These are phyloP conservation scores for Neoascia interrupta DNA, from an alignment of 2,888 invertebrate genomes.

Conservation along the genomic window DNA sequence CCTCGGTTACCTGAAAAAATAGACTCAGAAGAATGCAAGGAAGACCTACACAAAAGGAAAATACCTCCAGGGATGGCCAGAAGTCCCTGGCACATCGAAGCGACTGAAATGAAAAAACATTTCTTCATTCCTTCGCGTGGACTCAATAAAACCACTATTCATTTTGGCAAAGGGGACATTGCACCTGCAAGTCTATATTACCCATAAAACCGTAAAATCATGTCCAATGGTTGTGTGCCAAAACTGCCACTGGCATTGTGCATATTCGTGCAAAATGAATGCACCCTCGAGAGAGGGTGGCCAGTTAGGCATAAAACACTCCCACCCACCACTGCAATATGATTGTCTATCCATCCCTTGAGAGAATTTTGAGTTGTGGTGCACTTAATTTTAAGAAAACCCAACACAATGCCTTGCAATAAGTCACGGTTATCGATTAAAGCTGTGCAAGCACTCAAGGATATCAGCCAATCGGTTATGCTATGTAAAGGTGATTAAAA, in stretches of 20 bases:
- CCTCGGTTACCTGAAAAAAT: too few species aligned
- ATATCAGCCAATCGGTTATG: not conserved
- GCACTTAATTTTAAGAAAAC: constrained; percentile 14
- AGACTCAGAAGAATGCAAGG: too few species aligned
- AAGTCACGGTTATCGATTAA: constrained; percentile 8
- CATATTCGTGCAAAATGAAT: constrained; percentile 18
- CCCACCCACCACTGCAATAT: constrained; percentile 22
- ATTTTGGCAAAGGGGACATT: constrained; percentile 53
- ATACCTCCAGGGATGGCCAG: constrained; percentile 1
- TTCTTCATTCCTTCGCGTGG: constrained; percentile 22
- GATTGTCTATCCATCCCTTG: not conserved
- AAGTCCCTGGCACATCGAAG: constrained; percentile 10
- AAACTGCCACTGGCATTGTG: constrained; percentile 31
- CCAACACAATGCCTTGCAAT: not conserved
- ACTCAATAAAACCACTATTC: constrained; percentile 19
- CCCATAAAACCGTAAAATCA: constrained; percentile 52
- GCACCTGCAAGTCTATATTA: constrained; percentile 26
- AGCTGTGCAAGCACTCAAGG: too few species aligned
- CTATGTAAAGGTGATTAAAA: constrained; percentile 35
- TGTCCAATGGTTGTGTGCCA: constrained; percentile 61
- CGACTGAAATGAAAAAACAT: constrained; percentile 22
- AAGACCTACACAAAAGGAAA: too few species aligned
- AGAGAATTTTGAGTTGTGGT: constrained; percentile 7
- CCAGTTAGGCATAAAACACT: not conserved
- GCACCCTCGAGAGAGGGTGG: constrained; percentile 36